Evolutionary conservation across 2,797 vertebrate genomes (phyloP).

Genomic region (Xenops minutus): DNA sequence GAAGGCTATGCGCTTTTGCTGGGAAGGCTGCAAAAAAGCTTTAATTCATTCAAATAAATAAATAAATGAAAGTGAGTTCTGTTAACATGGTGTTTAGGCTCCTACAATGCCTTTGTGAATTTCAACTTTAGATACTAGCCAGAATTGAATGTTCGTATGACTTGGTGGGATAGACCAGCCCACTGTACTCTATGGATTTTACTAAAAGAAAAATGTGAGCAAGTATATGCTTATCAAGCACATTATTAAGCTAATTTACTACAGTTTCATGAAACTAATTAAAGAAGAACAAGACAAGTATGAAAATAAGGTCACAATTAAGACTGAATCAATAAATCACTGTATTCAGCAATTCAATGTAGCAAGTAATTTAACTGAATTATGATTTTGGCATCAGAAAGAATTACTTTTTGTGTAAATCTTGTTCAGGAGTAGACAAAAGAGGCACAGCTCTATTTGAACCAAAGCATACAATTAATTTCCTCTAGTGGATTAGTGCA

Average conservation of each 20-base stretch:
- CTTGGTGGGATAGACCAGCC: not conserved
- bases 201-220: not conserved
- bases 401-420: not conserved
- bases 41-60: not conserved
- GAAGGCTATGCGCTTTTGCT: not conserved
- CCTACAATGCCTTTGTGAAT: not conserved
- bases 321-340: conserved; percentile 20
- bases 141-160: not conserved
- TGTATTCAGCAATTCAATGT: not conserved
- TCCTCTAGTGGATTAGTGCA: not conserved
- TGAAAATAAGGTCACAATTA: conserved; percentile 46
- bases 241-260: not conserved
- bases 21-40: not conserved
- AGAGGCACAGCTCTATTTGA: not conserved
- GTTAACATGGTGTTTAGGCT: not conserved
- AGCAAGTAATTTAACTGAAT: not conserved
- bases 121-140: not conserved
- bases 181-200: not conserved
- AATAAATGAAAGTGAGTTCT: not conserved
- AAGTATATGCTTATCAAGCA: not conserved
- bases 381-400: not conserved
- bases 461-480: not conserved
- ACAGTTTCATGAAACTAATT: conserved; percentile 24
- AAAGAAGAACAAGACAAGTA: conserved; percentile 24
- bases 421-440: not conserved